Base-by-base conservation (phyloP, 2,113 vertebrate species). In the Poeciliopsis retropinna region DNA sequence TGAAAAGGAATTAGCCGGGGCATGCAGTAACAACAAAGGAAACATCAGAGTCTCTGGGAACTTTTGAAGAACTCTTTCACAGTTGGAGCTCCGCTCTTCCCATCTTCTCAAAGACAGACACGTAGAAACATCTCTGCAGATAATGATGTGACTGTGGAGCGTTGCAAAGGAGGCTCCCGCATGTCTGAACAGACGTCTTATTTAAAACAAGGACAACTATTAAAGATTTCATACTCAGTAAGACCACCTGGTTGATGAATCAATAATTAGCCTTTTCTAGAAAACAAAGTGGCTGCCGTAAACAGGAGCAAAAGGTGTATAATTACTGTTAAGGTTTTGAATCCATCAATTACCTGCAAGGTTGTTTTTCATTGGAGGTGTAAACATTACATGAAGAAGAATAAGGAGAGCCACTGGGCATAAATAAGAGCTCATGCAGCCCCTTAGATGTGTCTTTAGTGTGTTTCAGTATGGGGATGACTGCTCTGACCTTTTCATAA, bases 401-500 rank as follows among this genome's bases (percentile, higher is more conserved):
- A 29, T 51, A 27, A 12, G 70, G 47, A 60, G 12, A 67, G 47
- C 61, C 25, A 1, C 67, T 60, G 60, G 60, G 63, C 29, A 75
- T 76, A 64, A 73, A 84, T 71, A 76, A 68, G 60, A 72, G 60
- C 29, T 19, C 54, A 5, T 68, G 83, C 72, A 65, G 51, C 28
- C 22, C 3, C 47, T 32, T 29, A 57, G n/a, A 4, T 5, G 54
- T 60, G 47, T 22, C 41, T 72, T 31, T 60, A 41, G 70, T 68
- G 62, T 83, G 29, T 80, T 75, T 73, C 67, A 68, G 54, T 71
- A 57, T 73, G 19, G 76, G 64, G 64, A 66, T 70, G 68, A 83
- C 75, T 78, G 73, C 75, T 75, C 37, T 87, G 90, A 91, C 88
- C 86, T 88, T 87, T 57, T 86, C 70, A 30, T 37, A 69, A 27